Evolutionary conservation across 1,140 invertebrate species (phyloP).

Genomic region (Chrysomallon squamiferum): DNA sequence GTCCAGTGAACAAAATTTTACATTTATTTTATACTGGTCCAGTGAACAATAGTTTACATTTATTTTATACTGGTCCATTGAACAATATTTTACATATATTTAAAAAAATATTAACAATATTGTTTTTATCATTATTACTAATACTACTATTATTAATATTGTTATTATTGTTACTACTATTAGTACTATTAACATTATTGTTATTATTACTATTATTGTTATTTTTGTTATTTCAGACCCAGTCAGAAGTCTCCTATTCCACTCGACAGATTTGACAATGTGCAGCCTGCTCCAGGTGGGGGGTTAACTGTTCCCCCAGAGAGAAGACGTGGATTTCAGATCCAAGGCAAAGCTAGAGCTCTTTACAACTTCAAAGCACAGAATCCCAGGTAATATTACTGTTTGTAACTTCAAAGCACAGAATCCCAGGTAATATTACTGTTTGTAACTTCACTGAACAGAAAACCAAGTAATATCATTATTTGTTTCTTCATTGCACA

Average conservation of each 20-base stretch:
- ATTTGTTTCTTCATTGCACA: slow-evolving; percentile 92
- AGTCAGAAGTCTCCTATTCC: slow-evolving; percentile 91
- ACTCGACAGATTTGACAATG: slow-evolving; percentile 91
- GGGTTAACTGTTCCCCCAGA: slow-evolving; percentile 57
- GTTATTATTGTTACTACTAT: too few species aligned
- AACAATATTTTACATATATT: too few species aligned
- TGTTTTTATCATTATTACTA: too few species aligned
- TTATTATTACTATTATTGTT: too few species aligned
- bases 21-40: too few species aligned
- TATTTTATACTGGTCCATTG: too few species aligned
- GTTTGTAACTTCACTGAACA: slow-evolving; percentile 92
- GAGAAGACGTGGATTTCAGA: slow-evolving; percentile 62
- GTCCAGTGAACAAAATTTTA: too few species aligned
- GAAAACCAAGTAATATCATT: slow-evolving; percentile 67
- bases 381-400: slow-evolving; percentile 68
- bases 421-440: slow-evolving; percentile 68
- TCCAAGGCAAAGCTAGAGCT: slow-evolving; percentile 73
- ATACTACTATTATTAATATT: too few species aligned
- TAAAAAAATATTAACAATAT: too few species aligned
- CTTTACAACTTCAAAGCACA: slow-evolving; percentile 92
- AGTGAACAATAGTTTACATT: too few species aligned
- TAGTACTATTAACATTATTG: too few species aligned
- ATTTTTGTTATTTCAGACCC: slow-evolving; percentile 70
- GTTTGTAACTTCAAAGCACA: slow-evolving; percentile 92
- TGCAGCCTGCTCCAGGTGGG: slow-evolving; percentile 52